Evolutionary conservation across 2,888 invertebrate genomes (phyloP), one percentile per base, ranked within the genome.

Genomic region (Sussaba pulchella): DNA sequence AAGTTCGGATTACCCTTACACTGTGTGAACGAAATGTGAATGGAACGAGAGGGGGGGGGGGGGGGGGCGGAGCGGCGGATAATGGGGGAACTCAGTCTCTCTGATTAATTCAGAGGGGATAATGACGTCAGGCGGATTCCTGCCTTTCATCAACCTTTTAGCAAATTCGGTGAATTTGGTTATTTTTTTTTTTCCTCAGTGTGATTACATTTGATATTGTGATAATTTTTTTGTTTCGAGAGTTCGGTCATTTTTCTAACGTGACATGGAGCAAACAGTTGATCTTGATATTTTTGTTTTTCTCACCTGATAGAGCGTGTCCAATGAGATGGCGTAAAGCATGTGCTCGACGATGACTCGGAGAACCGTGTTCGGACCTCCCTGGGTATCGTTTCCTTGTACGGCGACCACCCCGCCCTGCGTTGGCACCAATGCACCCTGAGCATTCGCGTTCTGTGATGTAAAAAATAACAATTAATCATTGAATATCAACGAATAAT

Each of bases 261-360:
- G 31, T 31, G 31, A 5, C 31, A 6, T 6, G 31, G 6, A 31
- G 31, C 31, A 6, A 31, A 31, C 31, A 6, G 31, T 2, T 2
- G 31, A 31, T 31, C 4, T 31, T 31, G 31, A 31, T 31, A 6
- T 31, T 2, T 31, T 31, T 31, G 31, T 31, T 31, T 6, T 5
- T 88, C 93, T 92, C 91, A 96, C 96, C 95, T 96, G 95, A 92
- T 98, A 97, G 86, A 99, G 95, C 83, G 99, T 98, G 93, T 99
- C 99, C 91, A 99, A 95, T 74, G 98, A 98, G 89, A 99, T 99
- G 66, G 99, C 99, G 93, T 99, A 99, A 89, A 99, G 94, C 96
- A 99, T 97, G 93, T 99, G 98, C 93, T 99, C 99, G 89, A 99
- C 97, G 92, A 99, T 99, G 88, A 99, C 99, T 87, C 99, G 95